Conservation (phyloP, 2,113 vertebrate species). For the Cranoglanis bouderius region DNA sequence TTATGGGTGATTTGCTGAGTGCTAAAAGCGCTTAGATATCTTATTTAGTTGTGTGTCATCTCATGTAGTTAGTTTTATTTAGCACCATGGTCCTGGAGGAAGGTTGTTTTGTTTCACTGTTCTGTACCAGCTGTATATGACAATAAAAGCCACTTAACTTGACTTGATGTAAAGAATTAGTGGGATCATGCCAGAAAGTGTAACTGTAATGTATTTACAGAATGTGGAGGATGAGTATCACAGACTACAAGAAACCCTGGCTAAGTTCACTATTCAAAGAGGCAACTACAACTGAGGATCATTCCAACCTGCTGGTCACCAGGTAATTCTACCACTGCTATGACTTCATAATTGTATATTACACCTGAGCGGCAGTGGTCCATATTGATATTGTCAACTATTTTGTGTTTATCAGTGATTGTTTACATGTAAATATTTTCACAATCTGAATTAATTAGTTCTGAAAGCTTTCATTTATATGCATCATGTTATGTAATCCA, state of each 20-base stretch:
- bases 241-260: constrained; percentile 69
- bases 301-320: constrained; percentile 61
- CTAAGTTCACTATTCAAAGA: constrained; percentile 68
- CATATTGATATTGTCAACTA: background rate
- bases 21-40: background rate
- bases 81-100: too few relatives aligned
- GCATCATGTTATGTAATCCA: background rate
- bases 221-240: constrained; percentile 73
- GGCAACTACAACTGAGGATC: constrained; percentile 66
- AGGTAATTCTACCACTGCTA: constrained; percentile 56
- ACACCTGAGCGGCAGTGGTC: background rate
- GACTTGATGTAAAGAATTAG: constrained; percentile 51
- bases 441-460: background rate
- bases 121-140: too few relatives aligned
- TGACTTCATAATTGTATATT: background rate
- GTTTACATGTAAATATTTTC: background rate
- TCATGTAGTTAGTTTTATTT: too few relatives aligned
- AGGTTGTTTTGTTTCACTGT: too few relatives aligned
- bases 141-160: too few relatives aligned
- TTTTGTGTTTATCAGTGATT: background rate
- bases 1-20: background rate
- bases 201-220: constrained; percentile 56
- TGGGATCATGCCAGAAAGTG: background rate
- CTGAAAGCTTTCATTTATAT: too few relatives aligned
- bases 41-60: too few relatives aligned